These are phyloP conservation scores for Drosophila anomalipes DNA, from an alignment of 2,888 invertebrate species.

Conservation along the genomic window DNA sequence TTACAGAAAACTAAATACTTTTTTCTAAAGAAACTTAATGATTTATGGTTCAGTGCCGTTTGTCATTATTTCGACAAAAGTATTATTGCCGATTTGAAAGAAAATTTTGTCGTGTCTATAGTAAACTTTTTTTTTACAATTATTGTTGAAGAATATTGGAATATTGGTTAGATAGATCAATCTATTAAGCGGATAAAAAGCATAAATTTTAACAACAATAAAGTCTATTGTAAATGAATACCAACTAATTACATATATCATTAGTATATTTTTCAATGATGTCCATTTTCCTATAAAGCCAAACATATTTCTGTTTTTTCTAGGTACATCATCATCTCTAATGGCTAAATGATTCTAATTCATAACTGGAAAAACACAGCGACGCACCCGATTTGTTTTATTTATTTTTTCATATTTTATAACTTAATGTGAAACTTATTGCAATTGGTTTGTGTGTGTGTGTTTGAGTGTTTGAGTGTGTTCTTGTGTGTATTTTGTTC, in stretches of 20 bases:
- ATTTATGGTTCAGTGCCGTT: no score
- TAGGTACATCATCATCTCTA: background rate
- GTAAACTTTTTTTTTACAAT: no score
- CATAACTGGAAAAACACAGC: constrained; percentile 12
- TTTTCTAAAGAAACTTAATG: no score
- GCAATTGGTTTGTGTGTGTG: constrained; percentile 14
- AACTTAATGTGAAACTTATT: constrained; percentile 50
- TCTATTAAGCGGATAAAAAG: no score
- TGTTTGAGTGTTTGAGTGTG: background rate
- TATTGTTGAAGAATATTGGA: no score
- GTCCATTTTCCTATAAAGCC: background rate
- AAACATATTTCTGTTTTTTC: background rate
- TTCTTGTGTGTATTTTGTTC: constrained; percentile 30
- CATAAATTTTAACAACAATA: no score
- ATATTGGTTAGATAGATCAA: no score
- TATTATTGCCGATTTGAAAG: no score
- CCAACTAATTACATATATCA: background rate
- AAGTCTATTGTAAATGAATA: no score
- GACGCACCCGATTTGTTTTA: constrained; percentile 50
- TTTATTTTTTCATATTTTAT: constrained; percentile 57
- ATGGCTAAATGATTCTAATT: background rate
- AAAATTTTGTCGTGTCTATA: no score
- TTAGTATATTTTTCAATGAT: background rate
- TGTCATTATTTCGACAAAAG: no score
- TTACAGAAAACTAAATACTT: no score